Conservation (phyloP, 2,113 vertebrate species). For the Ovibos moschatus region DNA sequence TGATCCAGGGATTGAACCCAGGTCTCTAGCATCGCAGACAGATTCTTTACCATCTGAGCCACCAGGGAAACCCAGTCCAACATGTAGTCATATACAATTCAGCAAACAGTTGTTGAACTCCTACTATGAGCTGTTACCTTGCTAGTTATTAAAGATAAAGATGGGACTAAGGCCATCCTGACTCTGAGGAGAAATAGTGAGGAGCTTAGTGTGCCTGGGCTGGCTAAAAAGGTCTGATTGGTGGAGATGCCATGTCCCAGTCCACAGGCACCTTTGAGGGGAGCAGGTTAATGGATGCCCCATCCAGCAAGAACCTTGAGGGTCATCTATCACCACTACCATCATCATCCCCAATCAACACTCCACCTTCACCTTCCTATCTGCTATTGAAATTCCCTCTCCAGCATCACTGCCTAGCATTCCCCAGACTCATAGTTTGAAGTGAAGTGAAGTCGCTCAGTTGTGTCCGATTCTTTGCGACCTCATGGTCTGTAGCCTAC, state of each 20-base stretch:
- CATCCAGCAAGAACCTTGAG: not conserved
- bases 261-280: not conserved
- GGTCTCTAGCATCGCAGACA: not conserved
- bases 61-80: not conserved
- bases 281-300: not conserved
- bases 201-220: not conserved
- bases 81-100: not conserved
- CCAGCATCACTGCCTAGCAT: not conserved
- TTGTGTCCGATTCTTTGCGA: fast-evolving
- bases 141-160: not conserved
- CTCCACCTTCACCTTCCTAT: not conserved
- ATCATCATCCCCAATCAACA: not conserved
- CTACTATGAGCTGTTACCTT: not conserved
- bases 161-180: not conserved
- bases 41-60: not conserved
- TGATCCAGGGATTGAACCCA: not conserved
- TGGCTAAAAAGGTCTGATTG: not conserved
- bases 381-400: not conserved
- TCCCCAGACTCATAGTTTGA: not conserved
- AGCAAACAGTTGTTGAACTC: not conserved
- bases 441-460: not conserved
- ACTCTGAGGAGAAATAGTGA: not conserved
- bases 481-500: not conserved
- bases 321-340: not conserved
- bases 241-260: not conserved